Conservation (phyloP, 2,113 vertebrate species). For the Bubo bubo region DNA sequence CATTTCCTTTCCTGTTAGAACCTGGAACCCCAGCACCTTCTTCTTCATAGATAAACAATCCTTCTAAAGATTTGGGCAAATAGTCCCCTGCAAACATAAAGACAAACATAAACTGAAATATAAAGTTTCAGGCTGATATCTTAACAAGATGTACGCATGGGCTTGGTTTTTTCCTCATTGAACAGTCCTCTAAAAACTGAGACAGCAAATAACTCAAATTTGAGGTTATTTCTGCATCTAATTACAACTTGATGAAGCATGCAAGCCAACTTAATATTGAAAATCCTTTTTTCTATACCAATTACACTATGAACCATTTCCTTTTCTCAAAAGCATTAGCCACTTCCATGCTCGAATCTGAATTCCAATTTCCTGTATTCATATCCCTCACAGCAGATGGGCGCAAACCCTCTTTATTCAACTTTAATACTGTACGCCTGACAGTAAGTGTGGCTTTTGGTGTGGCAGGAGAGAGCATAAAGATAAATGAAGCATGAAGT, state of each 20-base stretch:
- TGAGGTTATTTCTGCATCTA: background rate
- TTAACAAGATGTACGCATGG: background rate
- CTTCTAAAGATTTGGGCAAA: conserved; percentile 89
- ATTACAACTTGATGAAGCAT: background rate
- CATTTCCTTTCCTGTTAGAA: conserved; percentile 82
- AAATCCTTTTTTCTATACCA: background rate
- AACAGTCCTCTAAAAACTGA: background rate
- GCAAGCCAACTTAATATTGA: background rate
- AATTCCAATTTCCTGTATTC: background rate
- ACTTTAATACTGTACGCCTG: background rate
- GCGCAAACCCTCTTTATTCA: background rate
- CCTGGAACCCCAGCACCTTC: conserved; percentile 72
- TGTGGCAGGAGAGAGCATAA: background rate
- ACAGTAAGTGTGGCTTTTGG: background rate
- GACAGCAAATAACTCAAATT: background rate
- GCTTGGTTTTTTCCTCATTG: background rate
- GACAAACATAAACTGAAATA: background rate
- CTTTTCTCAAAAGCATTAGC: background rate
- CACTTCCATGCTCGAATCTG: background rate
- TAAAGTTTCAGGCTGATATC: background rate
- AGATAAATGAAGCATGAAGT: background rate
- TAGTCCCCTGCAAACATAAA: conserved; percentile 82
- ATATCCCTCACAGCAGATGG: background rate
- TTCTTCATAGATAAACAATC: conserved; percentile 95
- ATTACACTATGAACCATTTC: background rate